Evolutionary conservation across 2,797 vertebrate species (phyloP).

Genomic region (Cirrhinus mrigala): DNA sequence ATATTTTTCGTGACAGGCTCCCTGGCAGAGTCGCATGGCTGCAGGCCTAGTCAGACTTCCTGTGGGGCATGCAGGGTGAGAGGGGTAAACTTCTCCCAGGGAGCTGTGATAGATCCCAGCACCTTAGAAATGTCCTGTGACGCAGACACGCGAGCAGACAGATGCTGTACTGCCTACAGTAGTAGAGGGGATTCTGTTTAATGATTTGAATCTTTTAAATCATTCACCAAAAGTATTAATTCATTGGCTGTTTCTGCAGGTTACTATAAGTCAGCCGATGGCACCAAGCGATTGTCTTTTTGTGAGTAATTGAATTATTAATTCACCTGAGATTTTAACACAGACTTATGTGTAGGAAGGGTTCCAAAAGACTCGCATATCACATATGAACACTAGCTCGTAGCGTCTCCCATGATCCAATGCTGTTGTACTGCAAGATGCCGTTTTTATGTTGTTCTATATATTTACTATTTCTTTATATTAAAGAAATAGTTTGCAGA

Average conservation of each 20-base stretch:
- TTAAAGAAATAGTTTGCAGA: background rate
- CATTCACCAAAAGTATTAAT: background rate
- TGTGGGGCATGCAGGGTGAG: conserved; percentile 23
- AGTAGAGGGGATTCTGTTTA: background rate
- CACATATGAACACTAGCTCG: background rate
- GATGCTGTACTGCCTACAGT: background rate
- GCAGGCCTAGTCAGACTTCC: conserved; percentile 29
- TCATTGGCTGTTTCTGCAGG: background rate
- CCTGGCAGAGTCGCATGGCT: conserved; percentile 17
- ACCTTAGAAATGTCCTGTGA: conserved; percentile 15
- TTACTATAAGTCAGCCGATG: background rate
- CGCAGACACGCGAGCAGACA: background rate
- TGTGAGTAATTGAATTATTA: background rate
- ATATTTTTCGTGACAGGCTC: background rate
- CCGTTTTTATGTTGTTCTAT: background rate
- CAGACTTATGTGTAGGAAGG: background rate
- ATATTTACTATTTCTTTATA: background rate
- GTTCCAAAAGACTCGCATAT: background rate
- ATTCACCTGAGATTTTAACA: background rate
- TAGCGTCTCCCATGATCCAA: background rate
- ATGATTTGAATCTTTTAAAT: background rate
- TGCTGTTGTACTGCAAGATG: background rate
- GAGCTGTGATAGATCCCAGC: conserved; percentile 46
- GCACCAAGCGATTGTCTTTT: background rate
- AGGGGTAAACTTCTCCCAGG: conserved; percentile 37